Conservation (phyloP, 2,888 invertebrate genomes). For the Cotesia congregata region DNA sequence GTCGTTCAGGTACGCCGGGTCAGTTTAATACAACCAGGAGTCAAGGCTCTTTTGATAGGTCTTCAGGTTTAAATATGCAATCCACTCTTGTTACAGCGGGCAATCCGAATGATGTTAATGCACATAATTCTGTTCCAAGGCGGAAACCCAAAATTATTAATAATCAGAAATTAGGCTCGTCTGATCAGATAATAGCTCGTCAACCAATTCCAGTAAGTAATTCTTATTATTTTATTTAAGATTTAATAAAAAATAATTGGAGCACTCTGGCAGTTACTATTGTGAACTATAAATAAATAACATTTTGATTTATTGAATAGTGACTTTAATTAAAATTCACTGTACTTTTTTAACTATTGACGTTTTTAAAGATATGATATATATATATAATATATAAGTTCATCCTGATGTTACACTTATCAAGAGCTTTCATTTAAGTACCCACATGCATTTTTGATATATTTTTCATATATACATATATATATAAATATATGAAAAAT, state of each 20-base stretch:
- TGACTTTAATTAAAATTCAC: too few relatives aligned
- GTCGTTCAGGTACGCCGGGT: constrained; percentile 61
- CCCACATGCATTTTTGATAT: too few relatives aligned
- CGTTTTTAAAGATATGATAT: too few relatives aligned
- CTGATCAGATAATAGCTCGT: constrained; percentile 58
- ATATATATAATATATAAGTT: too few relatives aligned
- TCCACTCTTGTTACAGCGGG: not conserved
- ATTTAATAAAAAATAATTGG: not conserved
- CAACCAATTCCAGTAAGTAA: constrained; percentile 31
- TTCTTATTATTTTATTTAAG: not conserved
- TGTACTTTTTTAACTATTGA: too few relatives aligned
- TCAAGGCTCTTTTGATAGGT: constrained; percentile 26
- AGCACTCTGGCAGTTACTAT: too few relatives aligned
- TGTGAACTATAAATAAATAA: too few relatives aligned
- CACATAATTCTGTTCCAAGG: constrained; percentile 45
- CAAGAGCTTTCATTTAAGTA: too few relatives aligned
- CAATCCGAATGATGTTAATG: not conserved
- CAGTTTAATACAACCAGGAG: not conserved
- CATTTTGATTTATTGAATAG: too few relatives aligned
- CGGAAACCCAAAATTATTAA: constrained; percentile 55
- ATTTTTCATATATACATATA: too few relatives aligned
- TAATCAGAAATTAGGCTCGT: constrained; percentile 55
- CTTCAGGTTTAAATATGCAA: not conserved
- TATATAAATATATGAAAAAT: too few relatives aligned
- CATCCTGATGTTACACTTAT: too few relatives aligned